A percentile compares a stretch with the other conserved stretches of the same genome.
phyloP scores from a whole-genome alignment of 2,113 vertebrate species.

The Romanogobio albipinnatus region DNA sequence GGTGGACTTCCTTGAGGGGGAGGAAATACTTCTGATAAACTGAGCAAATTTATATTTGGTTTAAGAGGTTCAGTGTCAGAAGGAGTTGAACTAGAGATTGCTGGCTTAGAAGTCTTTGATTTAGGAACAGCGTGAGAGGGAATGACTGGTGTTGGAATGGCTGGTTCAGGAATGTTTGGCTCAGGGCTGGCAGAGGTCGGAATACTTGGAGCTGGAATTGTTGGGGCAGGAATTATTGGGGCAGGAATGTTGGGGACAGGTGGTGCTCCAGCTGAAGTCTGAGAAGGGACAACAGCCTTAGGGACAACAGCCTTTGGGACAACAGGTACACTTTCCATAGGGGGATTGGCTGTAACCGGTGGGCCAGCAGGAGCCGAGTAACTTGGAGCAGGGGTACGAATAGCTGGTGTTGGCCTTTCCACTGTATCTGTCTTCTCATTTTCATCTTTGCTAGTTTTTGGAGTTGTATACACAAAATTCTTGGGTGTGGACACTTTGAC shows the following conservation, averaged over 20 bases:
- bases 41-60: constrained; percentile 4
- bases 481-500: constrained; percentile 35
- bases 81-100: background rate
- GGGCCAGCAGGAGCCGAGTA: background rate
- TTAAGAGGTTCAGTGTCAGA: background rate
- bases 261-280: background rate
- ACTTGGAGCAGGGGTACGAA: background rate
- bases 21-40: constrained; percentile 43
- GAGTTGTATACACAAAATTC: constrained; percentile 60
- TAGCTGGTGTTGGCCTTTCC: background rate
- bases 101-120: background rate
- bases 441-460: constrained; percentile 29
- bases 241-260: constrained; percentile 41
- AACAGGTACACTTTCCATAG: background rate
- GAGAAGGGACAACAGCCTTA: background rate
- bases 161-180: constrained; percentile 13
- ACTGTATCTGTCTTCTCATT: constrained; percentile 16
- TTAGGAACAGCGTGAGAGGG: background rate
- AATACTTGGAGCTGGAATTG: constrained; percentile 26
- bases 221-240: background rate
- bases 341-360: constrained; percentile 38
- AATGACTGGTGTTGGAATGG: constrained; percentile 28
- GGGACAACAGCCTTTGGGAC: constrained; percentile 9
- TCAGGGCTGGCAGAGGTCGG: constrained; percentile 38
- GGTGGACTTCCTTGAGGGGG: constrained; percentile 21